These are phyloP conservation scores for Cryptoprocta ferox DNA, from an alignment of 2,797 vertebrate genomes.

Conservation along the genomic window DNA sequence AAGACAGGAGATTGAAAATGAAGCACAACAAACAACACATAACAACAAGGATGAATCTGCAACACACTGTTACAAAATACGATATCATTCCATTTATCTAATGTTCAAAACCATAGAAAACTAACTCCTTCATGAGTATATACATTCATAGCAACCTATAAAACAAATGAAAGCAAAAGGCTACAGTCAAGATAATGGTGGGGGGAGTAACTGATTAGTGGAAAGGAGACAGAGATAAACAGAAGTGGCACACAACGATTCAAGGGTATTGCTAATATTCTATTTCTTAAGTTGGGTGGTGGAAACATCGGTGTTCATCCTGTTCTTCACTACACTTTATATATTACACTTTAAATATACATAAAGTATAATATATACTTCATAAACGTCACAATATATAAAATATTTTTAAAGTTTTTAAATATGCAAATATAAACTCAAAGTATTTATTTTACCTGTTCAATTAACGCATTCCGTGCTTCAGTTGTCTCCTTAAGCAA, in stretches of 20 bases:
- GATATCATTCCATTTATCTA: neutral
- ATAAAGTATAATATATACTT: no score
- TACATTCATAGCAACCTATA: neutral
- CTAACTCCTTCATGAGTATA: neutral
- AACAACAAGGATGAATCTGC: neutral
- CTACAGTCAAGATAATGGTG: neutral
- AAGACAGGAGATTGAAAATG: neutral
- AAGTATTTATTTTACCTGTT: conserved; percentile 93
- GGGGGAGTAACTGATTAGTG: neutral
- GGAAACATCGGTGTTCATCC: neutral
- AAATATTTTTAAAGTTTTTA: conserved; percentile 19
- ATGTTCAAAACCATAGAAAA: conserved; percentile 38
- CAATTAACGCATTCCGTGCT: conserved; percentile 93
- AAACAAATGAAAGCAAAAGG: conserved; percentile 23
- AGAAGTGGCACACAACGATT: neutral
- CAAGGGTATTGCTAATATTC: neutral
- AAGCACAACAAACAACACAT: neutral
- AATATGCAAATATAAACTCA: conserved; percentile 64
- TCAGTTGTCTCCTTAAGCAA: conserved; percentile 89
- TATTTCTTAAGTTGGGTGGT: neutral
- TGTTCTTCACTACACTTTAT: neutral
- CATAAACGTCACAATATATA: neutral
- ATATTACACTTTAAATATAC: neutral
- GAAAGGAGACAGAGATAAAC: neutral
- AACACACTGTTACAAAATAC: neutral